These are phyloP conservation scores for Plectrocnemia conspersa DNA, from an alignment of 1,140 invertebrate species.

Conservation along the genomic window DNA sequence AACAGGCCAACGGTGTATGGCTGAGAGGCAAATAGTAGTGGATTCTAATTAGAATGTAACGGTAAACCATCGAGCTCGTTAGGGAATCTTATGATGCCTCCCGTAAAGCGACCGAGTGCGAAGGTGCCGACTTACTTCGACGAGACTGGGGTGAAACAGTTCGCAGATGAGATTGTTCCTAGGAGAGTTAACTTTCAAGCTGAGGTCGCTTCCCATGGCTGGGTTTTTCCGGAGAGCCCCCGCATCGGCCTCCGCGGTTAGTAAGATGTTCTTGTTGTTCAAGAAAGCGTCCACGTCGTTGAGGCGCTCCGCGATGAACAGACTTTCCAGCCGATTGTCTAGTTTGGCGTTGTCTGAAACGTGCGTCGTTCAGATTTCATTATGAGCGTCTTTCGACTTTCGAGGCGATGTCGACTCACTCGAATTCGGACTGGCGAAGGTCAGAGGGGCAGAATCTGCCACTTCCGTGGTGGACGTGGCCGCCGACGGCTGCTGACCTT, in stretches of 20 bases:
- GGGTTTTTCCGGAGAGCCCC: conserved; percentile 4
- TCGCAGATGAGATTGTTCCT: conserved; percentile 54
- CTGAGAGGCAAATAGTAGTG: too few relatives aligned
- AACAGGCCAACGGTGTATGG: too few relatives aligned
- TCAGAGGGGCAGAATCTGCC: conserved; percentile 37
- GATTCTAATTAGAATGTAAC: too few relatives aligned
- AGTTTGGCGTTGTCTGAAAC: conserved; percentile 30
- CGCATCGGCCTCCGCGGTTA: conserved; percentile 39
- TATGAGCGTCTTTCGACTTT: conserved; percentile 4
- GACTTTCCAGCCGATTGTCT: conserved; percentile 50
- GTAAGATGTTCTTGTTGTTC: conserved; percentile 50
- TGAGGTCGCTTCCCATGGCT: conserved; percentile 17
- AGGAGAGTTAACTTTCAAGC: conserved; percentile 40
- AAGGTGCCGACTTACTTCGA: conserved; percentile 38
- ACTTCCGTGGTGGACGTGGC: conserved; percentile 44
- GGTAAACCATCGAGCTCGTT: too few relatives aligned
- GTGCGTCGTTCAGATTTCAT: neutral
- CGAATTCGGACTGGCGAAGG: conserved; percentile 35
- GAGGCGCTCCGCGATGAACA: conserved; percentile 38
- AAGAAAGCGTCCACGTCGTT: conserved; percentile 47
- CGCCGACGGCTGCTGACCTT: conserved; percentile 9
- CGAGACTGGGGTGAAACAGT: conserved; percentile 52
- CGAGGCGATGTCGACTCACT: conserved; percentile 1
- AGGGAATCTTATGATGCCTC: too few relatives aligned
- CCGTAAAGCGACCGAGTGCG: too few relatives aligned